These are phyloP conservation scores for Urocynchramus pylzowi DNA, from an alignment of 2,113 vertebrate species.

Conservation along the genomic window DNA sequence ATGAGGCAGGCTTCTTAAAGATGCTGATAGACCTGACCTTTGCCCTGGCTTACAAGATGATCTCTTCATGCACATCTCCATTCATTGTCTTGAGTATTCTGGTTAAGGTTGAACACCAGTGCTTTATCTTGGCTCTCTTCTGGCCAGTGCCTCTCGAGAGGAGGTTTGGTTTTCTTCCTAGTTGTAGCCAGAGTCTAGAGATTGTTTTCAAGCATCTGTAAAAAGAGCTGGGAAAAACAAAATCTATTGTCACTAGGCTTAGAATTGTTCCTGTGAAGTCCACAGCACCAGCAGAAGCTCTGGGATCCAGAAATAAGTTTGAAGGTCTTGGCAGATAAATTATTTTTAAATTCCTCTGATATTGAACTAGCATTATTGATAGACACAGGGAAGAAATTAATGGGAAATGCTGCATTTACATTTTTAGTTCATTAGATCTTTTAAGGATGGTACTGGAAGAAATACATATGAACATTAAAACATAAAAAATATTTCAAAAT, in stretches of 20 bases:
- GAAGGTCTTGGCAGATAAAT: not conserved
- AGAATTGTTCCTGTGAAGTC: not conserved
- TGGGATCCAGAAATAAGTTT: not conserved
- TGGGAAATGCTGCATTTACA: not conserved
- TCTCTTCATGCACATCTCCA: not conserved
- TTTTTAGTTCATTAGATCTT: not conserved
- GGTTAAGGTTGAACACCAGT: not conserved
- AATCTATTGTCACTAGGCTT: not conserved
- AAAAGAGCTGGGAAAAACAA: not conserved
- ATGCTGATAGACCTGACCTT: not conserved
- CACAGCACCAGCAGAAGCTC: not conserved
- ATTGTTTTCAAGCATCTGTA: not conserved
- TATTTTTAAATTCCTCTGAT: not conserved
- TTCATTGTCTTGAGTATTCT: not conserved
- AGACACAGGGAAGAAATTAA: not conserved
- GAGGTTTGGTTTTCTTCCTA: not conserved
- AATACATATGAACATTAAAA: not conserved
- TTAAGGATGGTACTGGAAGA: not conserved
- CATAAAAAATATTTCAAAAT: not conserved
- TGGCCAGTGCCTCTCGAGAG: not conserved
- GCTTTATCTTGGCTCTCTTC: not conserved
- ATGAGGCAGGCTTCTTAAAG: not conserved
- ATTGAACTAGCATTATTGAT: not conserved
- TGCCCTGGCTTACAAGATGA: not conserved
- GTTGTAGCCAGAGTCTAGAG: constrained; percentile 59